A percentile compares a stretch with the other conserved stretches of the same genome.
Evolutionary conservation across 1,140 invertebrate genomes (phyloP).

Genomic region (Andricus grossulariae): DNA sequence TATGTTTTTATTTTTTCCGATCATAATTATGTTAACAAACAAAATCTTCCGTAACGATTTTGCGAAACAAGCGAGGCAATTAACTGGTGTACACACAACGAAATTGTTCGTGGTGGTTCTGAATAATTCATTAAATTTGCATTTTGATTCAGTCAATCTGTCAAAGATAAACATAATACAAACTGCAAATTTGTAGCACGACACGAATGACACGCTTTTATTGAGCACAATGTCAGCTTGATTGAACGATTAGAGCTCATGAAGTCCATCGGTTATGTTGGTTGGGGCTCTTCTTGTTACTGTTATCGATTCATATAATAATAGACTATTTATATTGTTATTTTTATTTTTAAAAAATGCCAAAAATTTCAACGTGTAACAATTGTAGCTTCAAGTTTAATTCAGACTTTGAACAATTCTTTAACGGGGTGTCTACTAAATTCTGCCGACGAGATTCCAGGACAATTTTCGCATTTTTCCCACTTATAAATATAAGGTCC

Average conservation of each 20-base stretch:
- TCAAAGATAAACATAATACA: slow-evolving; percentile 40
- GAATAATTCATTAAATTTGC: slow-evolving; percentile 41
- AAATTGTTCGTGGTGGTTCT: slow-evolving; percentile 20
- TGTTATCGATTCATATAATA: background rate
- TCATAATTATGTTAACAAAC: background rate
- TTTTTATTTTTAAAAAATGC: too few relatives aligned
- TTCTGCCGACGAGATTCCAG: too few relatives aligned
- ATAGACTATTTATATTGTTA: too few relatives aligned
- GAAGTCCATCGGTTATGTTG: slow-evolving; percentile 7
- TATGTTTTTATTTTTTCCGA: background rate
- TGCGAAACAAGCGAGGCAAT: background rate
- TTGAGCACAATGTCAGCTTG: slow-evolving; percentile 29
- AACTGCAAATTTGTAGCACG: slow-evolving; percentile 24
- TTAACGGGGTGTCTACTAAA: too few relatives aligned
- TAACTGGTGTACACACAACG: slow-evolving; percentile 1
- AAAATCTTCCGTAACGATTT: background rate
- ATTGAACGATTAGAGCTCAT: slow-evolving; percentile 25
- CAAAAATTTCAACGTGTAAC: too few relatives aligned
- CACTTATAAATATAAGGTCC: too few relatives aligned
- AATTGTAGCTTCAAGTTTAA: too few relatives aligned
- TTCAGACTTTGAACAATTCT: too few relatives aligned
- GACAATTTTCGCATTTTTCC: too few relatives aligned
- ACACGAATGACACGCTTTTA: slow-evolving; percentile 18
- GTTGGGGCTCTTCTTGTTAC: slow-evolving; percentile 6
- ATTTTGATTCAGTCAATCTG: slow-evolving; percentile 40